Base-by-base conservation (phyloP, 2,888 invertebrate species). In the Xylophagus ater region DNA sequence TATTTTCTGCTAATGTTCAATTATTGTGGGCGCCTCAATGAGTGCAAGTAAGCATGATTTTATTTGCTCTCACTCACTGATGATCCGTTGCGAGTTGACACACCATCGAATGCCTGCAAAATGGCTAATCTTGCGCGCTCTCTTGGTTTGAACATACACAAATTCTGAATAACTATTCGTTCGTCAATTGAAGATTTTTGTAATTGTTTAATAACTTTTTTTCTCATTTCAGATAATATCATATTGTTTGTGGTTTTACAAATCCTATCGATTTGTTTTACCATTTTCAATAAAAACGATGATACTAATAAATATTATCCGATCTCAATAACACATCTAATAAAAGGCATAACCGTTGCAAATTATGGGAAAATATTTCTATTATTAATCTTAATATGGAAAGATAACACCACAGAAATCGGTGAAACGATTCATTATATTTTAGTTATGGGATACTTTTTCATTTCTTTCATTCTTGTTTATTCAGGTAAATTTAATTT, bases 321-420 rank as follows among this genome's bases (percentile, higher is more conserved):
- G 20, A 32, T 12, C 4, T 10, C 3, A 10, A 12, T 32, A 6
- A 20, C 41, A 63, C 1, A 39, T 49, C 7, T 52, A 58, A 6
- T 73, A 42, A 76, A 76, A 52, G 71, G 74, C 2, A 68, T 76
- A 45, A 70, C 75, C 0, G 58, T 81, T 42, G 73, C 75, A 0
- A 69, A 73, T 54, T 71, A 70, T 52, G 72, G 75, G 36, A 65
- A 69, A 12, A 67, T 78, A 49, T 66, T 78, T 39, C 58, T 76
- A 3, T 53, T 81, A 13, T 78, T 80, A 0, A 70, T 70, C 51
- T 58, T 76, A 42, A 76, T 80, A 44, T 81, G 81, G 80, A 58
- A 59, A 14, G 60, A 55, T 34, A 64, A 65, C 28, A 60, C 60
- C 9, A 62, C 62, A 3, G 60, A 58, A 14, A 50, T 60, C 15